Evolutionary conservation across 2,888 invertebrate species (phyloP), one percentile per base, ranked within the genome.

Genomic region (Buathra laborator): DNA sequence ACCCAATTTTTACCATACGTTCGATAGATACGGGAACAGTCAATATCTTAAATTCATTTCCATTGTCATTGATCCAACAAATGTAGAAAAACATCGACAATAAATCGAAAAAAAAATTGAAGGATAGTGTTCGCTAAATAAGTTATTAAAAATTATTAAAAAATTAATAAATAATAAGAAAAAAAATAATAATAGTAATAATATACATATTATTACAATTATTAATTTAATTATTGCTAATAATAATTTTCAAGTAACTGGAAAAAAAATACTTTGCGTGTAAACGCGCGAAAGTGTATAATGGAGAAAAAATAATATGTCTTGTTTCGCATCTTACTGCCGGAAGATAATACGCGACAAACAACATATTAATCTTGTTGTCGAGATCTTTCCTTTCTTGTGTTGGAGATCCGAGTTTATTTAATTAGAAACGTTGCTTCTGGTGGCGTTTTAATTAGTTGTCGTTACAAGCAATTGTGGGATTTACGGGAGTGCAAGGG

Each of bases 391-490:
- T 44, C 24, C 53, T 19, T 43, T 7, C 10, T 51, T 37, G 53
- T 43, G 71, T 56, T 56, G 43, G n/a, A 56, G 12, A 71, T n/a
- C 16, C 56, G 43, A 37, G 56, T 19, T 56, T 53, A 24, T 19
- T 71, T 56, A 71, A 71, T 71, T 44, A 32, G 53, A 16, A 56
- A 19, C 19, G 6, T 56, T 5, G 16, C 24, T 67, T 19, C 10
- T 19, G 46, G 56, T 37, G 6, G 19, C 43, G 53, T 53, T 56
- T 56, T 56, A 44, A 71, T 71, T 71, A 71, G 71, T 56, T 56
- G 71, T 71, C 71, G 24, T 56, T 71, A n/a, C 7, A 71, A 43
- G 19, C 43, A 53, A 19, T 24, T 56, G 12, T 12, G 1, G 56
- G 62, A 2, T 37, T 14, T 32, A 29, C 14, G 14, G 6, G 7